Evolutionary conservation across 2,797 vertebrate genomes (phyloP).

Genomic region (Ptychobarbus kaznakovi): DNA sequence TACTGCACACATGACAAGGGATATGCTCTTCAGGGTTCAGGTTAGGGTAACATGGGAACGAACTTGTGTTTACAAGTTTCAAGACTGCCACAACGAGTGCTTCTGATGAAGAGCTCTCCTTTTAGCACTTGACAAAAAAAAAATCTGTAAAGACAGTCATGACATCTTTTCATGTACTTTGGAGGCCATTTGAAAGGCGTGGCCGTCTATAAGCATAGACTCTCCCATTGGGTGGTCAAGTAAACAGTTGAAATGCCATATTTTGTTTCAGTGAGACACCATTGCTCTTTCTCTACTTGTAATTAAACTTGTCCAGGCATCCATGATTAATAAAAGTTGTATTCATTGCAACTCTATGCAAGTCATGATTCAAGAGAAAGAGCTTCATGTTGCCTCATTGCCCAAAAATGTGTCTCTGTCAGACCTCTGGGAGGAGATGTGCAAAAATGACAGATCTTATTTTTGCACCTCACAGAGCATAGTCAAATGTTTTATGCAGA

Average conservation of each 20-base stretch:
- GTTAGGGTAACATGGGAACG: neutral
- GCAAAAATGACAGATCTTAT: neutral
- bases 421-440: neutral
- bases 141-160: neutral
- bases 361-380: neutral
- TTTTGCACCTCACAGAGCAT: neutral
- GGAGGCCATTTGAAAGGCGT: neutral
- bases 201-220: neutral
- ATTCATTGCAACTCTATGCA: neutral
- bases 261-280: constrained; percentile 3
- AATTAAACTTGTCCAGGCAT: neutral
- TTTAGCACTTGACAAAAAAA: neutral
- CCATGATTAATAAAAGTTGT: neutral
- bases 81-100: neutral
- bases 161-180: neutral
- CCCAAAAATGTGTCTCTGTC: neutral
- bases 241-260: neutral
- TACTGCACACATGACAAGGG: neutral
- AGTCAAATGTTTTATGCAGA: neutral
- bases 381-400: neutral
- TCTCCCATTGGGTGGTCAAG: neutral
- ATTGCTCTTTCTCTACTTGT: neutral
- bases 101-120: neutral
- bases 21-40: neutral
- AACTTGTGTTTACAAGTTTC: neutral